Evolutionary conservation across 2,888 invertebrate genomes (phyloP).

Genomic region (Pilophorus perplexus): DNA sequence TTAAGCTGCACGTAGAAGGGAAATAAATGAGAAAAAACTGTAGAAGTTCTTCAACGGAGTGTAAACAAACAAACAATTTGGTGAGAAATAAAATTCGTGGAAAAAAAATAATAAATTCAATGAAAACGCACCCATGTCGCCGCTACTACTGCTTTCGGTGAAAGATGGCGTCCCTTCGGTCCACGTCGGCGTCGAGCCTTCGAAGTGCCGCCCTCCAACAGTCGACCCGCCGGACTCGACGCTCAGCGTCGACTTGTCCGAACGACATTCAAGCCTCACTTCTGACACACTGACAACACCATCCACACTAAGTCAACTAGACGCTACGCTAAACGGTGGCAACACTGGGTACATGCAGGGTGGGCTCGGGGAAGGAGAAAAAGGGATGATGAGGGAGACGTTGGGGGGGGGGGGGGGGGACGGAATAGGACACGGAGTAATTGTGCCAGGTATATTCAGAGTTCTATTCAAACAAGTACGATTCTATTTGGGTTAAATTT

Average conservation of each 20-base stretch:
- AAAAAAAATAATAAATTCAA: too few species aligned
- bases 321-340: neutral
- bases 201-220: conserved; percentile 55
- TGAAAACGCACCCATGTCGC: conserved; percentile 77
- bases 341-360: neutral
- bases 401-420: neutral
- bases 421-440: too few species aligned
- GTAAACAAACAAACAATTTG: too few species aligned
- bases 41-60: too few species aligned
- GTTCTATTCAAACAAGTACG: too few species aligned
- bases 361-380: too few species aligned
- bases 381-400: neutral
- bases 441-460: too few species aligned
- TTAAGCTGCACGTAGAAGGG: too few species aligned
- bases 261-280: conserved; percentile 65
- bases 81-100: too few species aligned
- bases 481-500: too few species aligned
- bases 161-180: conserved; percentile 97
- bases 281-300: conserved; percentile 63
- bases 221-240: conserved; percentile 61
- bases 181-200: conserved; percentile 95
- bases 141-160: conserved; percentile 93
- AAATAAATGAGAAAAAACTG: too few species aligned
- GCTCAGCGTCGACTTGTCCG: conserved; percentile 61
- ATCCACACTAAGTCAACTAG: conserved; percentile 29